Base-by-base conservation (phyloP, 2,113 vertebrate genomes). In the Odocoileus virginianus region DNA sequence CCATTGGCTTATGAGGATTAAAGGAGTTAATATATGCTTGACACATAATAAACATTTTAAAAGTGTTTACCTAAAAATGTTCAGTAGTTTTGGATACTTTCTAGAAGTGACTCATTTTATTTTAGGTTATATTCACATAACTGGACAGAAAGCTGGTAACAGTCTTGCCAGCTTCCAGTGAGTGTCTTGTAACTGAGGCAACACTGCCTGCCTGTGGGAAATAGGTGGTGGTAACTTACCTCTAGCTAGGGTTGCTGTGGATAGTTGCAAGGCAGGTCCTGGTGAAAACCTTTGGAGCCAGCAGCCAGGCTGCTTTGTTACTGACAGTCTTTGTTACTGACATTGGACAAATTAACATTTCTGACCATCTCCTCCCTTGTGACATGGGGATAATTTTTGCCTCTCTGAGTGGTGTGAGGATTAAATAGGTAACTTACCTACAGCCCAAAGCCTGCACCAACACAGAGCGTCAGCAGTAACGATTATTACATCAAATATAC, bases 141-240 rank as follows among this genome's bases (percentile, higher is more conserved):
- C 60, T 82, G 47, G 84, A 78, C 58, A 78, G 67, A 50, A 87
- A 52, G 5, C 10, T 30, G 40, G 5, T 45, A 79, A 78, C 15
- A n/a, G 36, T 64, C 97, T 76, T 97, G 57, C 30, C 76, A 94
- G n/a, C 50, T 95, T 45, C 15, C 0, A 2, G 82, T 58, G 58
- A 97, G 16, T 79, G 52, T 28, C 0, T 33, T 17, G 47, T 97
- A 28, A 0, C 1, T 95, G 93, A 96, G 97, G 95, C 0, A 0
- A 67, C 60, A 71, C 7, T 95, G 84, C 52, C 84, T 54, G 12
- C 82, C 78, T 83, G 81, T 13, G 33, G 67, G 11, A 89, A 54
- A 6, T 36, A 95, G 96, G 97, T 97, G 96, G 97, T 0, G 0
- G 58, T 87, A 92, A 36, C 82, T 95, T 97, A 76, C 95, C 85